phyloP scores from a whole-genome alignment of 2,888 invertebrate species.

The Drosophila nr. fundita region DNA sequence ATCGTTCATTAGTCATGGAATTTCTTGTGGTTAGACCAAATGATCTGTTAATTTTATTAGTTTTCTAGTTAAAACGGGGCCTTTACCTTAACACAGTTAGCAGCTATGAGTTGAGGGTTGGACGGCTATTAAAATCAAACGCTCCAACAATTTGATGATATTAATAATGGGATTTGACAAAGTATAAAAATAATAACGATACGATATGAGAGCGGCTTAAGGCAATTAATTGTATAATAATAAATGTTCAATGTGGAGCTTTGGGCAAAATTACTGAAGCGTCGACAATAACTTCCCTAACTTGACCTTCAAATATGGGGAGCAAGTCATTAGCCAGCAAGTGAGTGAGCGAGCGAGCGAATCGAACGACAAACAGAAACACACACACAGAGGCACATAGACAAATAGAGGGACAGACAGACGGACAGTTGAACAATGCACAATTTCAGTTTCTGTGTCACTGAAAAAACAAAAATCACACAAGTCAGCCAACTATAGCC shows the following conservation, averaged over 20 bases:
- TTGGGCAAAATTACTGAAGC: slow-evolving; percentile 82
- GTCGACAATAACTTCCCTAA: slow-evolving; percentile 79
- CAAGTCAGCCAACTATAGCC: slow-evolving; percentile 82
- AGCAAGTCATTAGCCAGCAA: slow-evolving; percentile 57
- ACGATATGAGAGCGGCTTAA: slow-evolving; percentile 66
- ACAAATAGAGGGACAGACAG: slow-evolving; percentile 11
- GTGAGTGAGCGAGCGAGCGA: slow-evolving; percentile 25
- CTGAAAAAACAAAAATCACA: slow-evolving; percentile 82
- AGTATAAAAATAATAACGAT: slow-evolving; percentile 38
- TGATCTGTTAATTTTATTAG: slow-evolving; percentile 22
- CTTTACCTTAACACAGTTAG: slow-evolving; percentile 74
- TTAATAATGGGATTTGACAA: slow-evolving; percentile 59
- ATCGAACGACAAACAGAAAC: slow-evolving; percentile 28
- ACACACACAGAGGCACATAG: not conserved
- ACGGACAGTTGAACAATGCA: slow-evolving; percentile 75
- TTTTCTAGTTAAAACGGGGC: slow-evolving; percentile 38
- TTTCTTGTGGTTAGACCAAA: slow-evolving; percentile 58
- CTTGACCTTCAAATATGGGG: slow-evolving; percentile 80
- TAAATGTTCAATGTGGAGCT: slow-evolving; percentile 79
- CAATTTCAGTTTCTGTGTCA: slow-evolving; percentile 84
- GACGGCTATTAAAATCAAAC: slow-evolving; percentile 75
- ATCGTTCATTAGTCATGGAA: slow-evolving; percentile 57
- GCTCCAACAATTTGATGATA: slow-evolving; percentile 81
- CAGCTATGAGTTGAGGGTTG: slow-evolving; percentile 28
- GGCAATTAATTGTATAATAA: slow-evolving; percentile 77